Percentiles rank a stretch among this genome's conserved stretches.
Evolutionary conservation across 2,797 vertebrate species (phyloP).

Genomic region (Benthosema pterotum): DNA sequence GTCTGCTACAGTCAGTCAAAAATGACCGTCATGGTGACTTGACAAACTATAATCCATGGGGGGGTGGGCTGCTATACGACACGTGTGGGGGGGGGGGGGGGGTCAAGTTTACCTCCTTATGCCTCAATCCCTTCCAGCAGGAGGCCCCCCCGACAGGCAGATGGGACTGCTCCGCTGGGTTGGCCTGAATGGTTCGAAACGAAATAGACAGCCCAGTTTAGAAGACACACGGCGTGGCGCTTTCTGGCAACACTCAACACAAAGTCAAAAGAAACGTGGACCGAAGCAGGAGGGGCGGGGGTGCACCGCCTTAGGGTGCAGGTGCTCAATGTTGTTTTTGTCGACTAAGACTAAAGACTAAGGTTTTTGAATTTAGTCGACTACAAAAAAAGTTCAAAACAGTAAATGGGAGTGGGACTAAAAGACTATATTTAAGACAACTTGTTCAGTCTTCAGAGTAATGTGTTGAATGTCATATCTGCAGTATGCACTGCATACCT

Average conservation of each 20-base stretch:
- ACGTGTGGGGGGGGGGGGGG: conserved; percentile 50
- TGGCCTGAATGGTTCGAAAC: conserved; percentile 78
- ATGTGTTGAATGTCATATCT: too few relatives aligned
- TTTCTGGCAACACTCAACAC: conserved; percentile 56
- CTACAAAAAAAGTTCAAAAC: too few relatives aligned
- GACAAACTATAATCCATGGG: conserved; percentile 17
- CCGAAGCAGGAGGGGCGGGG: neutral
- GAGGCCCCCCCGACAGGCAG: conserved; percentile 73
- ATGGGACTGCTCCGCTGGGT: conserved; percentile 78
- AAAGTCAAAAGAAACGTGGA: conserved; percentile 34
- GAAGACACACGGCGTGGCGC: conserved; percentile 69
- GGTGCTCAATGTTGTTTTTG: too few relatives aligned
- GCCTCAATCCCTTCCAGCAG: conserved; percentile 78
- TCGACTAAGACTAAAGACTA: too few relatives aligned
- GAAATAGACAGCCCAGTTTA: conserved; percentile 76
- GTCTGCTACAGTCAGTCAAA: too few relatives aligned
- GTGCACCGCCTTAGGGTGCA: conserved; percentile 23
- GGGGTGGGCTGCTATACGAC: conserved; percentile 31
- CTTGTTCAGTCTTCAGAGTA: too few relatives aligned
- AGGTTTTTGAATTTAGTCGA: too few relatives aligned
- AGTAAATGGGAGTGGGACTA: too few relatives aligned
- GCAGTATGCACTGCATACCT: too few relatives aligned
- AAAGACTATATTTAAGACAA: too few relatives aligned
- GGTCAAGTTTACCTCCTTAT: conserved; percentile 75
- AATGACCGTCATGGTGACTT: too few relatives aligned